A percentile compares a stretch with the other conserved stretches of the same genome.
Conservation (phyloP, 2,113 vertebrate genomes). For the Plecturocebus donacophilus region DNA sequence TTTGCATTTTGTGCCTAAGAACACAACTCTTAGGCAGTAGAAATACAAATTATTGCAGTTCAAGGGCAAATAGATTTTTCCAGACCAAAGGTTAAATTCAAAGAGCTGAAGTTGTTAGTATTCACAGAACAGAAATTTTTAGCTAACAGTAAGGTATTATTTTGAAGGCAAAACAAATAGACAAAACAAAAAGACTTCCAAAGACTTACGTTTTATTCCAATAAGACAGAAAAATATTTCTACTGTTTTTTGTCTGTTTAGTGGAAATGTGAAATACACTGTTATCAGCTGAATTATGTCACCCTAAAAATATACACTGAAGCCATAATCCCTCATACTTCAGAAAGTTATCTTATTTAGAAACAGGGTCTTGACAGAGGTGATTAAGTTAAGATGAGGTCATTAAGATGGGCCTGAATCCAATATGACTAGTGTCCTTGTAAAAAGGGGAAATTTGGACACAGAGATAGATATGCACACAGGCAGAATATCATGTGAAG, state of each 20-base stretch:
- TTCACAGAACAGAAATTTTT: not conserved
- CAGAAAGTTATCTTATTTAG: not conserved
- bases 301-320: not conserved
- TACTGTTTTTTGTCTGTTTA: not conserved
- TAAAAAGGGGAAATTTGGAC: not conserved
- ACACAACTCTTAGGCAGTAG: not conserved
- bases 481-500: accelerated
- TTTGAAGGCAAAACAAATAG: not conserved
- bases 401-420: not conserved
- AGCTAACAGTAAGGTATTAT: not conserved
- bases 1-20: conserved; percentile 10
- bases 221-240: not conserved
- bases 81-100: not conserved
- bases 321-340: not conserved
- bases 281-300: not conserved
- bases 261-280: not conserved
- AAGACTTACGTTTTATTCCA: not conserved
- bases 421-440: not conserved
- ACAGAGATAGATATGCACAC: not conserved
- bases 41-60: not conserved
- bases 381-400: not conserved
- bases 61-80: conserved; percentile 33
- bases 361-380: not conserved
- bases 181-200: not conserved
- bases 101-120: conserved; percentile 7